Evolutionary conservation across 2,113 vertebrate genomes (phyloP), one percentile per base, ranked within the genome.

Genomic region (Psittacus erithacus): DNA sequence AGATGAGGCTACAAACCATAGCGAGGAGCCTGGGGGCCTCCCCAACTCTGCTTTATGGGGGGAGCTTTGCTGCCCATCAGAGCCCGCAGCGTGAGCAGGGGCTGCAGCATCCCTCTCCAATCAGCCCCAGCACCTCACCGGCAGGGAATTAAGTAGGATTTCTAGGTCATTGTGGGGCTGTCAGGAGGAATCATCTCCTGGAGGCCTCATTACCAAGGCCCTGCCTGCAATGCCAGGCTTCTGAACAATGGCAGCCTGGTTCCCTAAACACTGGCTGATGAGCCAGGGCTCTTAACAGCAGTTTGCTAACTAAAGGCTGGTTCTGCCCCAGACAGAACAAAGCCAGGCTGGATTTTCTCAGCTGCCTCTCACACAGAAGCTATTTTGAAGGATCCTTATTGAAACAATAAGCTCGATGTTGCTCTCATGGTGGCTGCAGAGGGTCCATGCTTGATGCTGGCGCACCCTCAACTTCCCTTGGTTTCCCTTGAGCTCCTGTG

Each of bases 161-260:
- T 96, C 96, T 92, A 77, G 96, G 94, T 95, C 95, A 97, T 93
- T 96, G 96, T 97, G 95, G 84, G 91, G 62, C 94, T 96, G 96
- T 96, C 96, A 96, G 93, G 86, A 96, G 95, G 95, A 91, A 96
- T 96, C 31, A 73, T 92, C 96, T 96, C 95, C 91, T 79, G 84
- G 52, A 96, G 93, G 84, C 91, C 95, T 96, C 95, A 96, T 96
- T 96, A 96, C 78, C 91, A 62, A 88, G 88, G 86, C 92, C 87
- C 65, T 91, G 91, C 96, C 93, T 96, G 93, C 91, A 35, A 62
- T 47, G 91, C 92, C 96, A 82, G 91, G 43, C 92, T 94, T 94
- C 74, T 77, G 95, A 95, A 97, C 95, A 96, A 97, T 94, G 46
- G 95, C 77, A 92, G 96, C 95, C 95, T 80, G 81, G 86, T 91